These are phyloP conservation scores for Atta cephalotes DNA, from an alignment of 1,140 invertebrate species.

Conservation along the genomic window DNA sequence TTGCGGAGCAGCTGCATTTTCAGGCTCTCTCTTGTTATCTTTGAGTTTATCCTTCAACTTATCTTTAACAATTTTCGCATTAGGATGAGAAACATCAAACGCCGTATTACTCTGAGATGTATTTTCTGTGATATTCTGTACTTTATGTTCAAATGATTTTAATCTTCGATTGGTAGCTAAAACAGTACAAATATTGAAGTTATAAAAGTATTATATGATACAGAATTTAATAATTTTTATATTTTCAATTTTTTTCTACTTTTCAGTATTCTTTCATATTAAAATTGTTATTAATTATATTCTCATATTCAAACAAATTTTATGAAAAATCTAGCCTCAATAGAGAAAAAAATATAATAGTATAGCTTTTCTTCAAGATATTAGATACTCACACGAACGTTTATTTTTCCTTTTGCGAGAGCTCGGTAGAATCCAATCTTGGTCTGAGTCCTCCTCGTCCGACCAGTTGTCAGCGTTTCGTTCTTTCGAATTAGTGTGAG, in stretches of 20 bases:
- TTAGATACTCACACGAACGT: slow-evolving; percentile 78
- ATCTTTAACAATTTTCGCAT: neutral
- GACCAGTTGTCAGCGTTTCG: slow-evolving; percentile 71
- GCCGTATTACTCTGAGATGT: slow-evolving; percentile 17
- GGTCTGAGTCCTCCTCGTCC: slow-evolving; percentile 82
- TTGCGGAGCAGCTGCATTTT: neutral
- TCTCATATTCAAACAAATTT: neutral
- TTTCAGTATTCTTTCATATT: neutral
- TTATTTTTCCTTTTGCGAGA: slow-evolving; percentile 84
- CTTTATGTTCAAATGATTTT: slow-evolving; percentile 79
- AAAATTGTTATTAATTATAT: neutral
- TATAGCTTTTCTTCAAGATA: neutral
- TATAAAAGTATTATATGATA: slow-evolving; percentile 4
- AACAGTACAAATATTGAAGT: slow-evolving; percentile 36
- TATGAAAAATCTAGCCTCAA: neutral
- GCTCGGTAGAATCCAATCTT: slow-evolving; percentile 84
- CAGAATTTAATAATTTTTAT: neutral
- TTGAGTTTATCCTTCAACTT: slow-evolving; percentile 18
- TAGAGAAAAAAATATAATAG: neutral
- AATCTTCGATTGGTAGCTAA: slow-evolving; percentile 78
- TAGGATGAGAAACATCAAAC: neutral
- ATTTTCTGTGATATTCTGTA: slow-evolving; percentile 75
- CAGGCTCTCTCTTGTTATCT: slow-evolving; percentile 14
- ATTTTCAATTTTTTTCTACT: neutral
- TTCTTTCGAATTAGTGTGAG: slow-evolving; percentile 66